Percentiles rank a stretch among this genome's conserved stretches.
Evolutionary conservation across 2,113 vertebrate species (phyloP).

Genomic region (Vulpes lagopus): DNA sequence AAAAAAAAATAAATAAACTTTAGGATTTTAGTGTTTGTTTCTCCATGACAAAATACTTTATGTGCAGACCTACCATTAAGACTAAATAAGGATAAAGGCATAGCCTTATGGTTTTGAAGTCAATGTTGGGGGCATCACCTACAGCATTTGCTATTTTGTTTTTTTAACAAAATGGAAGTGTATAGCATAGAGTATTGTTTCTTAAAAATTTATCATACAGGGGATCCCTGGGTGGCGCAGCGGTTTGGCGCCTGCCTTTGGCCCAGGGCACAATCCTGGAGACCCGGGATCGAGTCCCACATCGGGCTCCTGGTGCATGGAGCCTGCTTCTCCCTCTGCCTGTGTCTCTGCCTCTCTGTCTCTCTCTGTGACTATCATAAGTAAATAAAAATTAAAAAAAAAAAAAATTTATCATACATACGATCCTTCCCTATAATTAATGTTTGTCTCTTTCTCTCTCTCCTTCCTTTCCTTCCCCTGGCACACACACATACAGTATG

Average conservation of each 20-base stretch:
- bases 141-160: background rate
- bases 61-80: background rate
- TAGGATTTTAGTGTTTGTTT: conserved; percentile 2
- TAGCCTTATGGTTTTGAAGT: conserved; percentile 9
- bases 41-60: background rate
- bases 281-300: too few species aligned
- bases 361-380: too few species aligned
- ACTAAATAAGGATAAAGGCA: background rate
- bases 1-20: too few species aligned
- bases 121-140: background rate
- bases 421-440: background rate
- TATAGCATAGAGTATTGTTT: background rate
- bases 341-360: too few species aligned
- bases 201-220: background rate
- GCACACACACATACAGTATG: background rate
- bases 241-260: too few species aligned
- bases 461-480: background rate
- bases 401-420: background rate
- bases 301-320: too few species aligned
- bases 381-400: too few species aligned
- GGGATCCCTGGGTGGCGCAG: too few species aligned
- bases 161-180: background rate
- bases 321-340: too few species aligned
- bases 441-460: background rate
- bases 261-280: too few species aligned